Evolutionary conservation across 2,888 invertebrate species (phyloP), one percentile per base, ranked within the genome.

Genomic region (Idaea straminata): DNA sequence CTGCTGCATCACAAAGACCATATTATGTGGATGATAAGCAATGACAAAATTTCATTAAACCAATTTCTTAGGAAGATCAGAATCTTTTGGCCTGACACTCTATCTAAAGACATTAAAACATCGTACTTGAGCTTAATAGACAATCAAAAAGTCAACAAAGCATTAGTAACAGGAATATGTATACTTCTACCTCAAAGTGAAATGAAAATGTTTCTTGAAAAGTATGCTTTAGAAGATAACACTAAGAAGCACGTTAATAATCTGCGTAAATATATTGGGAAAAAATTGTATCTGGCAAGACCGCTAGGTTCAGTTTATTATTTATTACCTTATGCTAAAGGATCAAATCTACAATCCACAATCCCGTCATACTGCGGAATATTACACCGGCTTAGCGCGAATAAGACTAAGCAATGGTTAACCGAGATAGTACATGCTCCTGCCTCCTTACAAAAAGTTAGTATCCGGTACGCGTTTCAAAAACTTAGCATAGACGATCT

Each of bases 381-480:
- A 69, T 84, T 83, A 73, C 81, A 86, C 69, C 87, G 88, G 70
- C 69, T 88, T 70, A 83, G 76, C 66, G 57, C 68, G 15, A 61
- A 64, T 13, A 66, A 75, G 59, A 79, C 79, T 62, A 74, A 72
- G 58, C 72, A 78, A 65, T 75, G 80, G 67, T 76, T 89, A 58
- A 77, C 78, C 3, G 78, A 81, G 66, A 69, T 90, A 62, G 67
- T 86, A 13, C 75, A 85, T 74, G 74, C 83, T 4, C 86, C 83
- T 13, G 87, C 88, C 2, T 88, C 88, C 5, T 67, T 89, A 57
- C 89, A 89, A 72, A 89, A 89, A 72, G 87, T 88, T 71, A 86
- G 84, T 0, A 83, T 89, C 61, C 81, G 87, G 57, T 68, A 86
- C 47, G 83, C 85, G 35, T 84, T 83, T 66, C 66, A 63, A 6